phyloP scores from a whole-genome alignment of 2,888 invertebrate genomes.

The Agapostemon virescens region DNA sequence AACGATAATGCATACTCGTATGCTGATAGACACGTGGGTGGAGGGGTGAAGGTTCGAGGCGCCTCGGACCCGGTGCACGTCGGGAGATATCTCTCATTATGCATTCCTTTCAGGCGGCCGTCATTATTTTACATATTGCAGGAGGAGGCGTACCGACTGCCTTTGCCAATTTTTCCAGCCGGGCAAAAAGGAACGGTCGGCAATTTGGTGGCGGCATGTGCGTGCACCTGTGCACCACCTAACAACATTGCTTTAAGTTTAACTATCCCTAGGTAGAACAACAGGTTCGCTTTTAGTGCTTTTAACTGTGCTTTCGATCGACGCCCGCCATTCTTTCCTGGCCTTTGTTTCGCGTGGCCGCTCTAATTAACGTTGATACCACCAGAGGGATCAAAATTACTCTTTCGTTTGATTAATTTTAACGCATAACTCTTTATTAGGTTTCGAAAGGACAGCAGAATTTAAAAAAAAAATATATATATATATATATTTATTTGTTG shows the following conservation, averaged over 20 bases:
- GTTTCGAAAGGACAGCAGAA: no score
- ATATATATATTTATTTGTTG: no score
- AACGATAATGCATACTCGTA: constrained; percentile 69
- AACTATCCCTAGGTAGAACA: constrained; percentile 16
- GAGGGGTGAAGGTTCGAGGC: constrained; percentile 41
- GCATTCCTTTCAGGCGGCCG: constrained; percentile 77
- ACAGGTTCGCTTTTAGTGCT: constrained; percentile 16
- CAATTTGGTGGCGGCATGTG: constrained; percentile 61
- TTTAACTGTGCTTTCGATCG: background rate
- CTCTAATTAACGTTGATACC: background rate
- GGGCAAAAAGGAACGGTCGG: constrained; percentile 70
- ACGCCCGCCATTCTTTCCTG: background rate
- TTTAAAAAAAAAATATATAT: no score
- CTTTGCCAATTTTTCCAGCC: constrained; percentile 75
- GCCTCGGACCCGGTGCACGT: constrained; percentile 68
- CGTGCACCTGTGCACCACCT: constrained; percentile 47
- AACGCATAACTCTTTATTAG: background rate
- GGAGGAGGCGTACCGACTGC: constrained; percentile 71
- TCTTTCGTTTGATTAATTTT: background rate
- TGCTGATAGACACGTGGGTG: constrained; percentile 68
- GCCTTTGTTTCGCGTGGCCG: background rate
- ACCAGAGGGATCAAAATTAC: background rate
- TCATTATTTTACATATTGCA: constrained; percentile 77
- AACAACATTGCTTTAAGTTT: constrained; percentile 52
- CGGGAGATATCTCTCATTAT: constrained; percentile 74